phyloP scores from a whole-genome alignment of 2,797 vertebrate species.

The Sebastes hopkinsi region DNA sequence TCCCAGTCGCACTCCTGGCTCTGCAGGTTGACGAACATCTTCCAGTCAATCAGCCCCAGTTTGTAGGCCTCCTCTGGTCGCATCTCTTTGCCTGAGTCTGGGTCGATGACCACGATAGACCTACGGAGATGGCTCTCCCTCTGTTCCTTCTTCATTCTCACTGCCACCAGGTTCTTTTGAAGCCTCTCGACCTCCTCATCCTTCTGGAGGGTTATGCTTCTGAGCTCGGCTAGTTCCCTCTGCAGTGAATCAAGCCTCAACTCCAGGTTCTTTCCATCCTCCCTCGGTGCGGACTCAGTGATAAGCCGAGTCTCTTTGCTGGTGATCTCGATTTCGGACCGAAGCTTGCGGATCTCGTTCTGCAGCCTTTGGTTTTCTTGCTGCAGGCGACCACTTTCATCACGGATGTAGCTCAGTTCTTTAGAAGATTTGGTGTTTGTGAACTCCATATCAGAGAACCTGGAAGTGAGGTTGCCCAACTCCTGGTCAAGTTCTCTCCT shows the following conservation, averaged over 20 bases:
- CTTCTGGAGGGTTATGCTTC: constrained; percentile 87
- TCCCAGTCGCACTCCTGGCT: constrained; percentile 99
- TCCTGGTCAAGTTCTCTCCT: constrained; percentile 90
- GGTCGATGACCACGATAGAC: constrained; percentile 97
- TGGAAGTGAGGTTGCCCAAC: constrained; percentile 82
- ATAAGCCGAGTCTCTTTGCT: constrained; percentile 89
- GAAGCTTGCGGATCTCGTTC: constrained; percentile 90
- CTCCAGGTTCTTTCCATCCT: constrained; percentile 86
- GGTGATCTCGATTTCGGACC: constrained; percentile 93
- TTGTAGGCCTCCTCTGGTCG: constrained; percentile 93
- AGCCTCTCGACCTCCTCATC: constrained; percentile 91
- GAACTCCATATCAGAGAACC: constrained; percentile 91
- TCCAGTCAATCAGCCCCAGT: constrained; percentile 95
- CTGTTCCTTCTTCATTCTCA: constrained; percentile 92
- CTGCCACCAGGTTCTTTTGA: constrained; percentile 87
- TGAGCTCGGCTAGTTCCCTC: constrained; percentile 89
- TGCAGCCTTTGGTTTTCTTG: constrained; percentile 93
- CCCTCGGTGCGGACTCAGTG: constrained; percentile 81
- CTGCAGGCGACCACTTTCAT: constrained; percentile 91
- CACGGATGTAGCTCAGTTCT: constrained; percentile 91
- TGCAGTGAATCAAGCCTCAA: constrained; percentile 89
- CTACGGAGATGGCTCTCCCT: constrained; percentile 94
- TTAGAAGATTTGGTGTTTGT: constrained; percentile 93
- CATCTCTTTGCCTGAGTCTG: constrained; percentile 95
- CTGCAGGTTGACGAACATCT: constrained; percentile 95